Evolutionary conservation across 1,140 invertebrate genomes (phyloP), one percentile per base, ranked within the genome.

Genomic region (Drosophila oshimai): DNA sequence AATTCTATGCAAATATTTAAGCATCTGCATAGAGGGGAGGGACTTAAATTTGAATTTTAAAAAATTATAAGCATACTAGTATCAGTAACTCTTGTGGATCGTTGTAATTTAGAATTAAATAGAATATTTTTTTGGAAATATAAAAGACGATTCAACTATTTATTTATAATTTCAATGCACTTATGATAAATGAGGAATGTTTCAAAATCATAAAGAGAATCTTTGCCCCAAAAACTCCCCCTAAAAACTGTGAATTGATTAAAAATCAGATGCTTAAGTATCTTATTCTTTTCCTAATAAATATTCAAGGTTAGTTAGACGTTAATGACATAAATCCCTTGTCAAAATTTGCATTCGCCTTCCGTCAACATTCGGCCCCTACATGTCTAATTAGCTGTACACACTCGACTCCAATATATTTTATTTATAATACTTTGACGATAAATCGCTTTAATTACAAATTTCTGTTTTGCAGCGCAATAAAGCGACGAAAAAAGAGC

Each of bases 381-480:
- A 68, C 36, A 67, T 31, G 58, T 24, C 42, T 68, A 53, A 68
- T 60, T 71, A 33, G 31, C 9, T 31, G 20, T 33, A 37, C 18
- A 26, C 2, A 28, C 20, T 47, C 36, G 45, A 50, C 36, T 46
- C 55, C 13, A 39, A 28, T 24, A 28, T 24, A 18, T 37, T 70
- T 44, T 41, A 57, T 70, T 47, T 49, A 50, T 50, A 67, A 26
- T 22, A 12, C 24, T 36, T 68, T 41, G 28, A 41, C 60, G 47
- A 55, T 49, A 68, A 60, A 74, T 53, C 4, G 53, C 60, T 51
- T 51, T 72, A 73, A 68, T 69, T 46, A 39, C 54, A 58, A 33
- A 44, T 69, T 61, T 68, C 47, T 61, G 26, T 53, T 55, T 77
- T 76, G 70, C 76, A 79, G 76, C 58, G 64, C 54, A 72, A 70